These are phyloP conservation scores for Metopia argyrocephala DNA, from an alignment of 2,888 invertebrate species.

Conservation along the genomic window DNA sequence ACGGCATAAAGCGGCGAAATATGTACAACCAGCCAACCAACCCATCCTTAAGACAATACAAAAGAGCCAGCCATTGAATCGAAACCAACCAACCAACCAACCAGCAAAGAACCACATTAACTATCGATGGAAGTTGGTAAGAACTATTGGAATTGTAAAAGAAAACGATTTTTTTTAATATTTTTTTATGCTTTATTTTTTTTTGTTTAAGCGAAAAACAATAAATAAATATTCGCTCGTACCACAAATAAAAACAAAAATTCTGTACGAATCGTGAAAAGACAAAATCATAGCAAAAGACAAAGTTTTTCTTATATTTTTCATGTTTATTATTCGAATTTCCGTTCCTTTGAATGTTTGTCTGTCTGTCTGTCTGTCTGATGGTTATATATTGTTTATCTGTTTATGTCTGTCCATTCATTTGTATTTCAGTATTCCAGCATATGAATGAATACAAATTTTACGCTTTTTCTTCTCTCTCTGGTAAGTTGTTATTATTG, in stretches of 20 bases:
- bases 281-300: constrained; percentile 21
- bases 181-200: too few relatives aligned
- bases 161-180: too few relatives aligned
- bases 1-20: constrained; percentile 43
- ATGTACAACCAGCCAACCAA: constrained; percentile 24
- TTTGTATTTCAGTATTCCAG: neutral
- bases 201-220: too few relatives aligned
- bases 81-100: constrained; percentile 7
- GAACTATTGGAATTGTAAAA: too few relatives aligned
- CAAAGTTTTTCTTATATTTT: constrained; percentile 23
- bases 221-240: neutral
- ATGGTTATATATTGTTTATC: neutral
- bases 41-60: constrained; percentile 26
- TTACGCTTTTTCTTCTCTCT: neutral
- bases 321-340: constrained; percentile 5
- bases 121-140: too few relatives aligned
- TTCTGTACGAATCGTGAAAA: neutral
- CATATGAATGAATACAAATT: constrained; percentile 49
- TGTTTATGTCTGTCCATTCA: constrained; percentile 1
- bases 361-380: constrained; percentile 22
- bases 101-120: neutral
- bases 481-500: constrained; percentile 6
- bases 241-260: neutral
- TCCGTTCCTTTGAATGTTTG: constrained; percentile 43
- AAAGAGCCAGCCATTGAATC: constrained; percentile 4